Conservation (phyloP, 2,797 vertebrate species). For the Rhinichthys osculus region DNA sequence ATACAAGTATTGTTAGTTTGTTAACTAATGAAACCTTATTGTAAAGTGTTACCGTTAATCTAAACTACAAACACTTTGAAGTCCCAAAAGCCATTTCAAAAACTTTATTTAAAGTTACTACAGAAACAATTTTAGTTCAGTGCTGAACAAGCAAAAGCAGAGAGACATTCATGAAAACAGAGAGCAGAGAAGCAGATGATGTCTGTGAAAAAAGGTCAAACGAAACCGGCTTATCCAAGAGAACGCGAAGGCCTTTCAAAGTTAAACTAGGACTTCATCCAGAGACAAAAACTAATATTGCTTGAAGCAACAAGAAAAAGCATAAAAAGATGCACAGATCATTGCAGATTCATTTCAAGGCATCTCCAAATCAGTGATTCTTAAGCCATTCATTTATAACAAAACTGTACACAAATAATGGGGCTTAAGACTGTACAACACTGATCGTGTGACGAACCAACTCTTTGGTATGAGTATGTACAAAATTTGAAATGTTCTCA, state of each 20-base stretch:
- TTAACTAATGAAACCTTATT: background rate
- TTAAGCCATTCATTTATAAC: conserved; percentile 40
- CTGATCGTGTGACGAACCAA: conserved; percentile 51
- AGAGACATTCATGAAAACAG: conserved; percentile 26
- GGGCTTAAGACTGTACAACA: conserved; percentile 53
- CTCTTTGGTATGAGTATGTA: conserved; percentile 67
- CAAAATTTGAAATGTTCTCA: conserved; percentile 23
- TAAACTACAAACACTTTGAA: background rate
- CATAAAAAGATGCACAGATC: conserved; percentile 1
- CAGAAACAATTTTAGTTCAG: conserved; percentile 64
- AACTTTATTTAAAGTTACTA: conserved; percentile 78
- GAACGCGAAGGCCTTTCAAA: conserved; percentile 49
- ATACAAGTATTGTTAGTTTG: background rate
- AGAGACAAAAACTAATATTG: conserved; percentile 23
- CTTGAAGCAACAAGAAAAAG: conserved; percentile 28
- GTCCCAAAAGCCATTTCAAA: conserved; percentile 63
- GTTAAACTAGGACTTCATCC: conserved; percentile 47
- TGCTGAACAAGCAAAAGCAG: conserved; percentile 62
- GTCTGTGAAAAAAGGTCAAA: conserved; percentile 59
- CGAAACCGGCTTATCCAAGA: conserved; percentile 41
- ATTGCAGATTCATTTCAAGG: conserved; percentile 45
- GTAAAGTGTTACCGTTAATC: background rate
- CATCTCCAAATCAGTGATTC: conserved; percentile 42
- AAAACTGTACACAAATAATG: conserved; percentile 47
- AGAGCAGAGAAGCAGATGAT: conserved; percentile 28